Evolutionary conservation across 2,888 invertebrate genomes (phyloP).

Genomic region (Masnerella sp.): DNA sequence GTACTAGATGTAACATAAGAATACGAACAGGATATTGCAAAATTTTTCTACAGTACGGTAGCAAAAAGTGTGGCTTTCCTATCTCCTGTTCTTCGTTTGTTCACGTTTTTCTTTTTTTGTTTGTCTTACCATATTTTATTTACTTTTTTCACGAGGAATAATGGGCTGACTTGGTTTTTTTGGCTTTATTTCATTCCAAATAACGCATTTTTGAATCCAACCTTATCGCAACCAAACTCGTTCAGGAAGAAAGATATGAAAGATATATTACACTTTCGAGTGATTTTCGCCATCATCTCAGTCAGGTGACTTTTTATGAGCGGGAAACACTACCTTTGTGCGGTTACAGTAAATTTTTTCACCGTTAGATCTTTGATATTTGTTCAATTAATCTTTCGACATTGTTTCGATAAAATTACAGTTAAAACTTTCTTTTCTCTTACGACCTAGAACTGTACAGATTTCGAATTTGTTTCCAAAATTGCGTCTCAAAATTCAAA

Average conservation of each 20-base stretch:
- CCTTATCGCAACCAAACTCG: too few species aligned
- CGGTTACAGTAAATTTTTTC: background rate
- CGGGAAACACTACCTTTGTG: background rate
- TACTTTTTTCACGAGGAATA: conserved; percentile 23
- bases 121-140: conserved; percentile 36
- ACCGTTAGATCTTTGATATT: background rate
- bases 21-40: conserved; percentile 66
- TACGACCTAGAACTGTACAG: background rate
- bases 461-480: background rate
- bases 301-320: conserved; percentile 13
- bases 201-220: conserved; percentile 44
- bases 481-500: background rate
- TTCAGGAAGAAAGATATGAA: too few species aligned
- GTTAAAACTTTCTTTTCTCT: too few species aligned
- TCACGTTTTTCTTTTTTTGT: background rate
- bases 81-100: conserved; percentile 9
- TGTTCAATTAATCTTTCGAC: background rate
- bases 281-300: conserved; percentile 1
- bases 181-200: conserved; percentile 33
- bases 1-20: conserved; percentile 75
- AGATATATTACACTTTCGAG: too few species aligned
- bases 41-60: conserved; percentile 67
- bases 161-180: conserved; percentile 39
- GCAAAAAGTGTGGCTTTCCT: conserved; percentile 55
- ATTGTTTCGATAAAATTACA: too few species aligned